Base-by-base conservation (phyloP, 2,113 vertebrate species). In the Dryoscopus gambensis region DNA sequence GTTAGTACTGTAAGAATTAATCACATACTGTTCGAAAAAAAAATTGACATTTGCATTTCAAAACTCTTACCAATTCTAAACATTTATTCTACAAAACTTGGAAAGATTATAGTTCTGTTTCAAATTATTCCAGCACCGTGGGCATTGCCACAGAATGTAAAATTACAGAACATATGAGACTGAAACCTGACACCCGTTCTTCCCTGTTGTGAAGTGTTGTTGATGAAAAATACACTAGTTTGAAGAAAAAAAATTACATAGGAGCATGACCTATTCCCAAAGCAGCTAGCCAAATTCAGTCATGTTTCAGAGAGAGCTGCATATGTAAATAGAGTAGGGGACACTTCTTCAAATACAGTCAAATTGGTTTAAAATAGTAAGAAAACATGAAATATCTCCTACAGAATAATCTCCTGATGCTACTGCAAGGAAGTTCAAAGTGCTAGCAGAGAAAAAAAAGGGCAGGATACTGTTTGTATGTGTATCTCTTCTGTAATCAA, bases 1-100 rank as follows among this genome's bases (percentile, higher is more conserved):
- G 94, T 93, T 95, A 96, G 94, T 96, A 78, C 94, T 95, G 94
- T 71, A 60, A 95, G 95, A 97, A 89, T 96, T 96, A 97, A 95
- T 95, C 91, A 97, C 77, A 96, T 96, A 93, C 94, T 90, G 82
- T 87, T 96, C 23, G 23, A 16, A 94, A 96, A 95, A 93, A 91
- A 94, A 85, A 31, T 6, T 93, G 96, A 96, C 97, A 98, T 98
- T 98, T 98, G 97, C 97, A 98, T 97, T 98, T 98, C 97, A 97
- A 98, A 97, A 98, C 97, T 95, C 95, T 95, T 96, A 97, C 98
- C 97, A 98, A 97, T 98, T 96, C 96, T 96, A 98, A 98, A 97
- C 97, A 96, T 98, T 98, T 97, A 97, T 97, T 98, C 98, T 97
- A 96, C 95, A 97, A 97, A 97, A 98, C 98, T 98, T 98, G 98